Percentiles rank a stretch among this genome's conserved stretches.
Evolutionary conservation across 64 coral and sea anemone genomes (phyloP).

Genomic region (Montipora sp.): DNA sequence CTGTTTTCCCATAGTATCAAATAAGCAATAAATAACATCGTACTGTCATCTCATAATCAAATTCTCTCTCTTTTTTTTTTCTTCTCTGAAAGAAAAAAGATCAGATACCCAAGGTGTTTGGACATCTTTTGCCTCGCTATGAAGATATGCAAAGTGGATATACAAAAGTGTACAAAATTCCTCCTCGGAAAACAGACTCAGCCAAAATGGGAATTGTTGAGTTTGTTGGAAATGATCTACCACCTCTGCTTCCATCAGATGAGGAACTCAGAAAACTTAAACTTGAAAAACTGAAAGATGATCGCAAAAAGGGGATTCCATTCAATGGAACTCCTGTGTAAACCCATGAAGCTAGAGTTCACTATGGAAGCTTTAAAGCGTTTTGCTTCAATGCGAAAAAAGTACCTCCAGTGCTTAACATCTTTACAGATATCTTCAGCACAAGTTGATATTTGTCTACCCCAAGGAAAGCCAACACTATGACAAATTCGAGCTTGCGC

Average conservation of each 20-base stretch:
- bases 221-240: slow-evolving; percentile 88
- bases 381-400: too few relatives aligned
- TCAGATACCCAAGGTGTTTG: slow-evolving; percentile 97
- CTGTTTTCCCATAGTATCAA: background rate
- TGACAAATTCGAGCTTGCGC: background rate
- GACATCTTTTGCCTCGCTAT: slow-evolving; percentile 80
- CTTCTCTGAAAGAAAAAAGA: slow-evolving; percentile 81
- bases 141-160: slow-evolving; percentile 72
- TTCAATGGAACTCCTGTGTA: slow-evolving; percentile 78
- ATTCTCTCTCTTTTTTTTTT: background rate
- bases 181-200: slow-evolving; percentile 87
- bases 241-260: slow-evolving; percentile 74
- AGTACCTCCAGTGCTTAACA: too few relatives aligned
- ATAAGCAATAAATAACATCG: background rate
- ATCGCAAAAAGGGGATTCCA: slow-evolving; percentile 68
- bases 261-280: slow-evolving; percentile 80
- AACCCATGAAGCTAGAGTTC: background rate
- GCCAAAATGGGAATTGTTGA: slow-evolving; percentile 98
- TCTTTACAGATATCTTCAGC: too few relatives aligned
- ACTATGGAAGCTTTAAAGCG: too few relatives aligned
- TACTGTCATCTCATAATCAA: background rate
- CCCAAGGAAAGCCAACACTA: background rate
- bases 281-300: slow-evolving; percentile 83
- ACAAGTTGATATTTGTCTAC: background rate
- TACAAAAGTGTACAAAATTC: slow-evolving; percentile 92